Evolutionary conservation across 2,113 vertebrate species (phyloP), one percentile per base, ranked within the genome.

Genomic region (Prochilodus magdalenae): DNA sequence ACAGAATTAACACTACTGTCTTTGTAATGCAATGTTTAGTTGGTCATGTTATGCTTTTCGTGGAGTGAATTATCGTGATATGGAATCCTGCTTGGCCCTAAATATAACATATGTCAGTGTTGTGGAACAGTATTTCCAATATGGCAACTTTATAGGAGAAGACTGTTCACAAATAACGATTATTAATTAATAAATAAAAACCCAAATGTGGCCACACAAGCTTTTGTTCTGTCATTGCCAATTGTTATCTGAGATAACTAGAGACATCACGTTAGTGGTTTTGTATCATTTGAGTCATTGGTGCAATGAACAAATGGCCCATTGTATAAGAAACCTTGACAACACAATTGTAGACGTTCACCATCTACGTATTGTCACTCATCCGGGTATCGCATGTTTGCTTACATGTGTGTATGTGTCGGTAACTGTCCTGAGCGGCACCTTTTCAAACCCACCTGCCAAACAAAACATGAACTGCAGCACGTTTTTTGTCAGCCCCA

Each of bases 381-480:
- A 22, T 44, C n/a, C 0, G 40, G 33, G 40, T 70, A 4, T 33
- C 33, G 29, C 20, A 66, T 4, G 29, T 75, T 83, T 77, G 81
- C 82, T 89, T 88, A 86, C 88, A 89, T 90, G 26, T 67, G 72
- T 69, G 51, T 74, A 71, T 74, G 59, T 65, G n/a, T 57, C 55
- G n/a, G 55, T 57, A 57, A 67, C 29, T 87, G 81, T 86, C 82
- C 82, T 59, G 79, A 18, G 36, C 55, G 24, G 65, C 26, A 80
- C 84, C 87, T 89, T 85, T 85, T 86, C 88, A 89, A 88, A 90
- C 84, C 87, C 89, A 84, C 77, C 83, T 80, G 81, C 70, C 0
- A 86, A 86, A 93, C 90, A 90, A 92, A 88, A 90, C 87, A 83
- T 85, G 36, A 73, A 89, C 62, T 47, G 33, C 76, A 83, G 77